phyloP scores from a whole-genome alignment of 2,113 vertebrate genomes.

The Pangasianodon gigas region DNA sequence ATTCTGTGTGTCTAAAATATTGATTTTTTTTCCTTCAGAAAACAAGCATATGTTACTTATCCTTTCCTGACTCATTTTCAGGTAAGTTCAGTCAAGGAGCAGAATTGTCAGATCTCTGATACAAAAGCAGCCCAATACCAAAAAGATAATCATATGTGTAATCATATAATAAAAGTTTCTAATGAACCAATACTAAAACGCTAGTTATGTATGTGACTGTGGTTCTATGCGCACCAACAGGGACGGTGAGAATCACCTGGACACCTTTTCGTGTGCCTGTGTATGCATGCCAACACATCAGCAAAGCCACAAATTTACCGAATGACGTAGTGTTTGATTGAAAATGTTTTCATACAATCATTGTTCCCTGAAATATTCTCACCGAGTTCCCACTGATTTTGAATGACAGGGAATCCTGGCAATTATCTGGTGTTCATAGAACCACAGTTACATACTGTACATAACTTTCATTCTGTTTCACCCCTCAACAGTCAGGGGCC shows the following conservation, averaged over 20 bases:
- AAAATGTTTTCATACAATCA: not conserved
- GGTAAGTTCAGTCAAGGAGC: conserved; percentile 68
- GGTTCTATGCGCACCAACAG: not conserved
- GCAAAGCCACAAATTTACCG: not conserved
- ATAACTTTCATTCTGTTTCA: too few relatives aligned
- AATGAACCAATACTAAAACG: not conserved
- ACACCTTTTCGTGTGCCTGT: not conserved
- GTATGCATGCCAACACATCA: not conserved
- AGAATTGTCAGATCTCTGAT: not conserved
- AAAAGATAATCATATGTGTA: not conserved
- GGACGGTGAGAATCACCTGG: not conserved
- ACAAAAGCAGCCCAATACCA: not conserved
- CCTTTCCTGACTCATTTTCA: conserved; percentile 97
- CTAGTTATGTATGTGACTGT: not conserved
- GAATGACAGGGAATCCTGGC: too few relatives aligned
- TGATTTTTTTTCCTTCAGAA: conserved; percentile 73
- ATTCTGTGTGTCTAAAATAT: not conserved
- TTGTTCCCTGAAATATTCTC: not conserved
- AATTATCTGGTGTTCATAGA: too few relatives aligned
- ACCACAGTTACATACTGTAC: too few relatives aligned
- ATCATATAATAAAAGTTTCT: not conserved
- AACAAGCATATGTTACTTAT: conserved; percentile 92
- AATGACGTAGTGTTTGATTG: not conserved
- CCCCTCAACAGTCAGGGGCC: too few relatives aligned
- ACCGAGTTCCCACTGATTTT: not conserved